Base-by-base conservation (phyloP, 2,113 vertebrate genomes). In the Mirza zaza region DNA sequence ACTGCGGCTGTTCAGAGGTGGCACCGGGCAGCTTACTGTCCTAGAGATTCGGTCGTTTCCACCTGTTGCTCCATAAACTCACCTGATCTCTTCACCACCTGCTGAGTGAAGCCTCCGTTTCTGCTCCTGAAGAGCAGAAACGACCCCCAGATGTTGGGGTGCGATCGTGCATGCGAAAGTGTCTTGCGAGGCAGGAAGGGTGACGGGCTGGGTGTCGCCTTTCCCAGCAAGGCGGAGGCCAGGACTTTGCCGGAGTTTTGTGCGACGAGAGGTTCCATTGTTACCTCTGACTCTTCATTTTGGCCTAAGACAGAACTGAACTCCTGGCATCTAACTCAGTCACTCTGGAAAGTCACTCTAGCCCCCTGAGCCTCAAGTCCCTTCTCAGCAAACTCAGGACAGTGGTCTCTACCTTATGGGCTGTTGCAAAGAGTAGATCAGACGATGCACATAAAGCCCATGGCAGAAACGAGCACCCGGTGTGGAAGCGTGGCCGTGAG, bases 241-340 rank as follows among this genome's bases (percentile, higher is more conserved):
- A 61, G 81, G n/a, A 27, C 8, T 14, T 14, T 3, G 34, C 8
- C 52, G 42, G 81, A 25, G 20, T 14, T n/a, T 23, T 34, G 10
- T 32, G 27, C 8, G 20, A 42, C 55, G 8, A 0, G 1, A 55
- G 45, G 15, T 39, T 1, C 57, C 21, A 32, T 15, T n/a, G 2
- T 45, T 59, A 21, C 36, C 86, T 63, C 48, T n/a, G 52, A 75
- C 85, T 65, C 85, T 0, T 2, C 45, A 39, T 52, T 81, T 73
- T 55, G 65, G 9, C 5, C 92, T 23, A 42, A 42, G n/a, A 45
- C 14, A 71, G 36, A 82, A 27, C 63, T 81, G 18, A n/a, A 13
- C n/a, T n/a, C 25, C 61, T 39, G 45, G 34, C 10, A 84, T 75
- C 32, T 5, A 73, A n/a, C 39, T 83, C 27, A 14, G 3, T 55